phyloP scores from a whole-genome alignment of 2,113 vertebrate genomes.

The Podarcis cretensis region DNA sequence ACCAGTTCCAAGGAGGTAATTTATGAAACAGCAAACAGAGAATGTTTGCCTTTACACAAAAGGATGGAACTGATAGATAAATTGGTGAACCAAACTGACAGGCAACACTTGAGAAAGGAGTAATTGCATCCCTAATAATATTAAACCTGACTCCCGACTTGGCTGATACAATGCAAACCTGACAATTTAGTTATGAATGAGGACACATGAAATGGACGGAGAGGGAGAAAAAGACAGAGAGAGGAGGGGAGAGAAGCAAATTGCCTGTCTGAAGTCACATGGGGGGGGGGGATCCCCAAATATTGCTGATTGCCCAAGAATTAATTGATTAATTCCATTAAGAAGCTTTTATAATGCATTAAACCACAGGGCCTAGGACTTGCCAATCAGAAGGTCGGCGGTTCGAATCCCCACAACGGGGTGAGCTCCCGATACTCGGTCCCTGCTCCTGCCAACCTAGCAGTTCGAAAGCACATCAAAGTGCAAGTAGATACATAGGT shows the following conservation, averaged over 20 bases:
- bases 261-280: slow-evolving; percentile 50
- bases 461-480: no score
- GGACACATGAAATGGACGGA: slow-evolving; percentile 42
- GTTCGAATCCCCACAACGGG: no score
- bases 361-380: no score
- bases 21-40: background rate
- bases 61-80: slow-evolving; percentile 42
- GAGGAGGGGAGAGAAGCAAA: slow-evolving; percentile 31
- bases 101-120: slow-evolving; percentile 49
- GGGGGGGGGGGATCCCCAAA: slow-evolving; percentile 26
- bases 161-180: slow-evolving; percentile 39
- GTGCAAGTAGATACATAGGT: no score
- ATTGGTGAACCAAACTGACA: slow-evolving; percentile 56
- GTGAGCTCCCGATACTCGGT: no score
- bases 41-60: background rate
- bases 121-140: slow-evolving; percentile 67
- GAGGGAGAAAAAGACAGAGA: background rate
- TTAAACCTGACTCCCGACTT: slow-evolving; percentile 69
- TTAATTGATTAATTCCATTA: slow-evolving; percentile 38
- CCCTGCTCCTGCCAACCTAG: no score
- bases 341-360: no score
- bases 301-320: slow-evolving; percentile 47
- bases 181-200: slow-evolving; percentile 55
- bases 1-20: background rate
- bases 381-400: no score